Percentiles rank a stretch among this genome's conserved stretches.
Conservation (phyloP, 2,113 vertebrate species). For the Petroica traversi region DNA sequence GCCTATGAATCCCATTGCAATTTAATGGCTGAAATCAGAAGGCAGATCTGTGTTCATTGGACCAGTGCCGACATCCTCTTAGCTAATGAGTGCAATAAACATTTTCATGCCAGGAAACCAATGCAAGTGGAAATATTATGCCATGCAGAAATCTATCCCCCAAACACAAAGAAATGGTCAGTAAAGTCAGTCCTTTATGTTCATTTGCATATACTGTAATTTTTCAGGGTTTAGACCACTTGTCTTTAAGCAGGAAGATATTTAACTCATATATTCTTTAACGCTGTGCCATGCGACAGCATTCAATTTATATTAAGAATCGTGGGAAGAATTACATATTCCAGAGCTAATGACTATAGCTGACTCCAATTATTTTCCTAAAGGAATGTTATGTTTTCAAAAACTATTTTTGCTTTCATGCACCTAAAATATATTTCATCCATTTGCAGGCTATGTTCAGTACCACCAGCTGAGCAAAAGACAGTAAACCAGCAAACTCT, state of each 20-base stretch:
- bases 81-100: slow-evolving; percentile 99
- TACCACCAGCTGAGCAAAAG: slow-evolving; percentile 15
- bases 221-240: slow-evolving; percentile 44
- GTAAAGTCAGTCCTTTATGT: slow-evolving; percentile 52
- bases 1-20: slow-evolving; percentile 83
- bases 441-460: not conserved
- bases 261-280: slow-evolving; percentile 32
- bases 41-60: slow-evolving; percentile 92
- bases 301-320: slow-evolving; percentile 37
- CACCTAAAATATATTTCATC: not conserved
- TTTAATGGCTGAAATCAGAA: slow-evolving; percentile 87
- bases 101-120: slow-evolving; percentile 92
- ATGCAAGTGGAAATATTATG: slow-evolving; percentile 90
- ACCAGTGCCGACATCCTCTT: slow-evolving; percentile 90
- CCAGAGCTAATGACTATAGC: slow-evolving; percentile 47
- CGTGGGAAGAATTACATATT: slow-evolving; percentile 52
- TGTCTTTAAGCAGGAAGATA: slow-evolving; percentile 19
- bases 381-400: slow-evolving; percentile 55
- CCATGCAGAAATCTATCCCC: slow-evolving; percentile 82
- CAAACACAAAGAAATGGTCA: slow-evolving; percentile 83
- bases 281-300: not conserved
- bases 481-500: not conserved
- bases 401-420: slow-evolving; percentile 10
- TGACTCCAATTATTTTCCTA: slow-evolving; percentile 66
- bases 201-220: slow-evolving; percentile 61